Base-by-base conservation (phyloP, 2,888 invertebrate genomes). In the Machimus rusticus region DNA sequence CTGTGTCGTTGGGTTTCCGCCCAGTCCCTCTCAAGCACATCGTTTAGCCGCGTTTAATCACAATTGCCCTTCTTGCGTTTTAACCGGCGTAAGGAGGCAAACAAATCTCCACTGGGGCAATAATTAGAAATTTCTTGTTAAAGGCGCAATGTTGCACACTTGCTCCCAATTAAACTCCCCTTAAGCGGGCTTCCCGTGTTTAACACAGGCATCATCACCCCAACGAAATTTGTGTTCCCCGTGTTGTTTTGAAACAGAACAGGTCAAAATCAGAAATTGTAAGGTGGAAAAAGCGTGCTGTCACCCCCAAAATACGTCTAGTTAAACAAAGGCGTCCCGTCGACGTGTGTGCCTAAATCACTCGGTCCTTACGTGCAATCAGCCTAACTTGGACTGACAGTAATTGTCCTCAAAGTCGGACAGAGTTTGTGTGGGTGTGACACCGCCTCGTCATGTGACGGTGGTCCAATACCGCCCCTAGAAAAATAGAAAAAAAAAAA, bases 371-470 rank as follows among this genome's bases (percentile, higher is more conserved):
- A 74, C 57, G 66, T 66, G 84, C 84, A 84, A 84, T 84, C 84
- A 66, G 39, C 74, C 31, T 23, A 66, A 84, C 39, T 84, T 51
- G 39, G 43, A 46, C 51, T 84, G 84, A 84, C 84, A 84, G 37
- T 84, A 84, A 84, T 84, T 84, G 84, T 84, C 84, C 84, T 84
- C 39, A 23, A 23, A 23, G 84, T 84, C 84, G 39, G 66, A 84
- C 66, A 39, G 23, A 84, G 19, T 74, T 84, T 84, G 74, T 84
- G 16, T 66, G 28, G 19, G 39, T 66, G 74, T 57, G 37, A 84
- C 57, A 37, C 19, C 19, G 57, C n/a, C 74, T 37, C 16, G 74
- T 37, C 55, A 31, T 81, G 34, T 81, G 81, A n/a, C n/a, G 51
- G 84, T 66, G 51, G 74, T 66, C 74, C 57, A n/a, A 39, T 12